Percentiles rank a stretch among this genome's conserved stretches.
Evolutionary conservation across 1,140 invertebrate genomes (phyloP).

Genomic region (Penaeus vannamei): DNA sequence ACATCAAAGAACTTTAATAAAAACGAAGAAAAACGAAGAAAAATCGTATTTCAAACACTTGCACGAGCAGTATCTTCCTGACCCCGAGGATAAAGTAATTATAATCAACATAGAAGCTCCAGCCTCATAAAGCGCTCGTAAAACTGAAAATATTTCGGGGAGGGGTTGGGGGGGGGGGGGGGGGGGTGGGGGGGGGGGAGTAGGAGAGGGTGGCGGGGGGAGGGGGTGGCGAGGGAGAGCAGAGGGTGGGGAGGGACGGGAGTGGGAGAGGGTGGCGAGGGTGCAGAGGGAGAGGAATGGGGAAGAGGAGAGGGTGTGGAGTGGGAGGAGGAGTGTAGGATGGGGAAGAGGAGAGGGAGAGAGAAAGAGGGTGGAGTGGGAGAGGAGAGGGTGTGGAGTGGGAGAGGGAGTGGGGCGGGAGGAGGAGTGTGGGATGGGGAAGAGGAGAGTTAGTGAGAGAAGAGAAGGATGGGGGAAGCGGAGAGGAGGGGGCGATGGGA

Average conservation of each 20-base stretch:
- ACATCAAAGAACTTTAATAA: not conserved
- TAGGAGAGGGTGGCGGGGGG: not conserved
- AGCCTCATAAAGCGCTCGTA: slow-evolving; percentile 34
- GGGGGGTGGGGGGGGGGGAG: too few species aligned
- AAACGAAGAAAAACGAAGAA: not conserved
- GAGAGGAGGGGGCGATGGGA: too few species aligned
- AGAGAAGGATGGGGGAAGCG: too few species aligned
- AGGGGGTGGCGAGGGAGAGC: not conserved
- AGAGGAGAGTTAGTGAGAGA: too few species aligned
- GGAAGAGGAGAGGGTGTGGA: not conserved
- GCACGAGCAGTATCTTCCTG: too few species aligned
- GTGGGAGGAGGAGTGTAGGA: too few species aligned
- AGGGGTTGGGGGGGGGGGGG: not conserved
- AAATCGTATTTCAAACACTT: too few species aligned
- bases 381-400: too few species aligned
- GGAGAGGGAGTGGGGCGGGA: too few species aligned
- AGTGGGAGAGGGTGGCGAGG: not conserved
- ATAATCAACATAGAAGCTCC: slow-evolving; percentile 35
- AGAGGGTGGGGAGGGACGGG: not conserved
- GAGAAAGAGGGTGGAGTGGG: too few species aligned
- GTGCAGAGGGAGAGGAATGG: not conserved
- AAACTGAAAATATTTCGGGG: slow-evolving; percentile 36
- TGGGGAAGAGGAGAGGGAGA: not conserved
- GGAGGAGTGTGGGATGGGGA: too few species aligned
- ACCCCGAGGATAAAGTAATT: slow-evolving; percentile 22